These are phyloP conservation scores for Melipona bicolor DNA, from an alignment of 2,888 invertebrate species.

Conservation along the genomic window DNA sequence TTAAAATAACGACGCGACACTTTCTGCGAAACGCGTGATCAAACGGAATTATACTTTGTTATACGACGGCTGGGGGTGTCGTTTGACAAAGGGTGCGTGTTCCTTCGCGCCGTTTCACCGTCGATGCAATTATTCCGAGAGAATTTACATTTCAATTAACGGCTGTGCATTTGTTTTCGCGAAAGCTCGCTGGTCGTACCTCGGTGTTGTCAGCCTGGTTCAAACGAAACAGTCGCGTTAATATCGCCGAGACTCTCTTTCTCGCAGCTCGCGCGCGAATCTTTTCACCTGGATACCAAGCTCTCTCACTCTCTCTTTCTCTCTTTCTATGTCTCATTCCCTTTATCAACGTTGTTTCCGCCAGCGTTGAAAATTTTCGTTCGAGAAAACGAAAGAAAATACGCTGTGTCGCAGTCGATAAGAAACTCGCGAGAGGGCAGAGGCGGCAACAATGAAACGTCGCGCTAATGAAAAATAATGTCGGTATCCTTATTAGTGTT, in stretches of 20 bases:
- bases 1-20: neutral
- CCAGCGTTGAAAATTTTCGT: neutral
- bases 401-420: neutral
- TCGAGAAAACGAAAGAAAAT: neutral
- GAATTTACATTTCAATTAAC: conserved; percentile 44
- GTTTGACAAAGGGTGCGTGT: neutral
- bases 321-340: too few species aligned
- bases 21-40: neutral
- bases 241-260: conserved; percentile 12
- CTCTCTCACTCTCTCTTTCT: neutral
- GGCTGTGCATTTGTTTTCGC: conserved; percentile 26
- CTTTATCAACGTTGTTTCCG: neutral
- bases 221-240: conserved; percentile 20
- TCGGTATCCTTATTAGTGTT: conserved; percentile 45
- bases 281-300: neutral
- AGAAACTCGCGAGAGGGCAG: neutral
- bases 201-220: neutral
- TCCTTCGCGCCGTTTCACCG: neutral
- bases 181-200: neutral
- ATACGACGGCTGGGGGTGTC: too few species aligned
- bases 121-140: conserved; percentile 6
- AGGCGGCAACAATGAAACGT: neutral
- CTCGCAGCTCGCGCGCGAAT: neutral
- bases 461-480: conserved; percentile 43
- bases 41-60: too few species aligned